A percentile compares a stretch with the other conserved stretches of the same genome.
Evolutionary conservation across 2,113 vertebrate species (phyloP).

Genomic region (Microcebus lehilahytsara): DNA sequence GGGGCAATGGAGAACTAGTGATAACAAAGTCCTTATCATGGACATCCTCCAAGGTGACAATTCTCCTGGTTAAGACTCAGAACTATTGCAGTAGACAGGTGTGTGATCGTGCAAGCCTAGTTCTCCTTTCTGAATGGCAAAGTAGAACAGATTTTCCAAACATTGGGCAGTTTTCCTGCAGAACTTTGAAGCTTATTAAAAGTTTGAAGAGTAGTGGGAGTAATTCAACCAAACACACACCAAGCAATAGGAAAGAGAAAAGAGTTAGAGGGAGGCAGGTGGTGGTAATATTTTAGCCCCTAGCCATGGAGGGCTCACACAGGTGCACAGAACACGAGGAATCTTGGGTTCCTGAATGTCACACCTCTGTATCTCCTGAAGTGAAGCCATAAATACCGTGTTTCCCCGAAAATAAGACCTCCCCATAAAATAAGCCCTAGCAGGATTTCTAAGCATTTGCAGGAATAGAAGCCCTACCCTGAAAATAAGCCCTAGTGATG

Average conservation of each 20-base stretch:
- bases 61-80: background rate
- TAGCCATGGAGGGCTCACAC: rapidly evolving
- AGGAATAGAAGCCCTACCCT: too few species aligned
- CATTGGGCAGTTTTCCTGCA: background rate
- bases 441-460: too few species aligned
- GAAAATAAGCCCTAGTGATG: too few species aligned
- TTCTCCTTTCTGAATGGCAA: background rate
- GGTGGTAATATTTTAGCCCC: background rate
- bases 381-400: background rate
- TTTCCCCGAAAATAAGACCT: too few species aligned
- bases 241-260: background rate
- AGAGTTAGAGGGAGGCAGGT: background rate
- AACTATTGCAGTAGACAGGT: background rate
- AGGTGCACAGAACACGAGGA: background rate
- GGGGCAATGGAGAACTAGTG: background rate
- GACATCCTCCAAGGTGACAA: background rate
- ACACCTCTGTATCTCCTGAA: background rate
- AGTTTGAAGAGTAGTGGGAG: background rate
- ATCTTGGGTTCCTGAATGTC: background rate
- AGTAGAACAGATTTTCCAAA: background rate
- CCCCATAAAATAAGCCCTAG: too few species aligned
- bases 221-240: background rate
- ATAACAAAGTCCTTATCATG: background rate
- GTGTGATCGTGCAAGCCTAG: background rate
- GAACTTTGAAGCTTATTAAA: background rate